Evolutionary conservation across 2,113 vertebrate genomes (phyloP).

Genomic region (Rhodinocichla rosea): DNA sequence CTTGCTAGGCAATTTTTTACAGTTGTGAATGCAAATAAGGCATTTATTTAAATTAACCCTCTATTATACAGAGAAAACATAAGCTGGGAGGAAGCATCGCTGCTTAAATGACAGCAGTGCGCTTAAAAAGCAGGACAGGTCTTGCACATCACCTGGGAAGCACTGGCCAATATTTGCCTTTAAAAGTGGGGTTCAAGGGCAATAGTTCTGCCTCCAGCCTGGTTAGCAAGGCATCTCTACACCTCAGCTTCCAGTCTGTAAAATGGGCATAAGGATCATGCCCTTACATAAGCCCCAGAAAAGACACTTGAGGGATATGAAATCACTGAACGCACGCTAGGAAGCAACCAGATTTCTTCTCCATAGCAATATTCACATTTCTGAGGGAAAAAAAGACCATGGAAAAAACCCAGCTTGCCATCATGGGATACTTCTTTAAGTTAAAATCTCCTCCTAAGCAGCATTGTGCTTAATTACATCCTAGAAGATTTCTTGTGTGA

Average conservation of each 20-base stretch:
- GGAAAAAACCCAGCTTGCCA: neutral
- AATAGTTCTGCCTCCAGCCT: neutral
- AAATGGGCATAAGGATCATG: neutral
- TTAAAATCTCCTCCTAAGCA: neutral
- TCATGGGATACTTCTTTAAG: neutral
- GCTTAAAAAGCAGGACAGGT: neutral
- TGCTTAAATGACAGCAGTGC: neutral
- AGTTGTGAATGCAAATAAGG: constrained; percentile 26
- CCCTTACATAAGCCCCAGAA: neutral
- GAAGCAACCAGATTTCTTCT: neutral
- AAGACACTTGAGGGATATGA: accelerated
- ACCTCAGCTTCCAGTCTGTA: neutral
- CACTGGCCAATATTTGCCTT: neutral
- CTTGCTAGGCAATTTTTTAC: constrained; percentile 32
- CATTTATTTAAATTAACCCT: constrained; percentile 31
- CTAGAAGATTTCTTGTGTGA: neutral
- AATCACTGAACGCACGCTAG: neutral
- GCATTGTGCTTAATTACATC: neutral
- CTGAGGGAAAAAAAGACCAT: neutral
- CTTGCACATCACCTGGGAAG: neutral
- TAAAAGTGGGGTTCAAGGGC: neutral
- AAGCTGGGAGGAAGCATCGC: neutral
- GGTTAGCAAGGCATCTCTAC: neutral
- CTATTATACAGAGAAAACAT: neutral
- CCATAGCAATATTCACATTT: neutral